Percentiles rank a stretch among this genome's conserved stretches.
phyloP scores from a whole-genome alignment of 2,888 invertebrate genomes.

The Eulithis prunata region DNA sequence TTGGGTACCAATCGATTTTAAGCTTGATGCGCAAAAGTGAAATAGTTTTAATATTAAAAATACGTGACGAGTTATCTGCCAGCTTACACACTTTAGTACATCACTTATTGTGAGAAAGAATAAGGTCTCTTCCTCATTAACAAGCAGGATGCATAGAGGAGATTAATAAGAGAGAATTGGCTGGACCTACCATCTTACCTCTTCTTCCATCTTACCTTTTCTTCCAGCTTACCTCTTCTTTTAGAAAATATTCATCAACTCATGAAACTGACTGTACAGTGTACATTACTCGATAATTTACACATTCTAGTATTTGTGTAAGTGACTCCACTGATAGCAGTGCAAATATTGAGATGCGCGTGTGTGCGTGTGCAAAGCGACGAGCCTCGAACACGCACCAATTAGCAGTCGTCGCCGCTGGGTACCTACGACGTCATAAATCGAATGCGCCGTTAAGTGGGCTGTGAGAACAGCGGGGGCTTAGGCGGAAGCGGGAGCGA shows the following conservation, averaged over 20 bases:
- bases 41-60: no score
- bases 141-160: no score
- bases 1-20: no score
- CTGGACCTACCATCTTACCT: no score
- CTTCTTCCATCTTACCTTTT: no score
- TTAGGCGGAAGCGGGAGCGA: conserved; percentile 10
- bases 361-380: conserved; percentile 51
- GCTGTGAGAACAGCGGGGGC: conserved; percentile 28
- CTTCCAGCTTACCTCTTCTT: no score
- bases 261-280: background rate
- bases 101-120: no score
- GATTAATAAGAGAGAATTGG: no score
- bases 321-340: conserved; percentile 16
- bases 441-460: conserved; percentile 62
- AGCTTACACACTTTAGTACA: no score
- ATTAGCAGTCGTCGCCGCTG: conserved; percentile 66
- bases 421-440: conserved; percentile 62
- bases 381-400: conserved; percentile 67
- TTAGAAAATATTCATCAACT: background rate
- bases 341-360: conserved; percentile 22
- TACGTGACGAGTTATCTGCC: no score
- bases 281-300: background rate
- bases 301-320: conserved; percentile 1
- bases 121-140: no score
- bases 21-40: no score